Percentiles rank a stretch among this genome's conserved stretches.
These are phyloP conservation scores for Ctenochaetus hawaiiensis DNA, from an alignment of 2,797 vertebrate genomes.

Conservation along the genomic window DNA sequence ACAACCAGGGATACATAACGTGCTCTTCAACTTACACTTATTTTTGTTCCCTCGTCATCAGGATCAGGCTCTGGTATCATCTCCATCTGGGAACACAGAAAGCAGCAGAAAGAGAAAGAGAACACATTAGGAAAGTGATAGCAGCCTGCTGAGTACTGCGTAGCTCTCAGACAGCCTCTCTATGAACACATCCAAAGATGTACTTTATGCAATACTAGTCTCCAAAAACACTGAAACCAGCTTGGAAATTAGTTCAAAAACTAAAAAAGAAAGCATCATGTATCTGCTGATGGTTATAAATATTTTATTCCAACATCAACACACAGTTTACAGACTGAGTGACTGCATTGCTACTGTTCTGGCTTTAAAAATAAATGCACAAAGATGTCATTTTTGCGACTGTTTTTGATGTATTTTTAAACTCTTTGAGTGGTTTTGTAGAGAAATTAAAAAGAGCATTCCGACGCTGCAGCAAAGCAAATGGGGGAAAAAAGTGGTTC, in stretches of 20 bases:
- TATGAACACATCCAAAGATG: constrained; percentile 10
- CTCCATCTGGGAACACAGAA: constrained; percentile 86
- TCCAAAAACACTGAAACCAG: constrained; percentile 23
- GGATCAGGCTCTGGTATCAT: constrained; percentile 90
- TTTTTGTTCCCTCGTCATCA: constrained; percentile 95
- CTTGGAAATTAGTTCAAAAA: constrained; percentile 29
- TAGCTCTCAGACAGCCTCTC: not conserved
- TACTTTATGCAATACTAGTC: constrained; percentile 18
- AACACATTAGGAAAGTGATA: constrained; percentile 42
- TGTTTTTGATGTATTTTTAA: constrained; percentile 64
- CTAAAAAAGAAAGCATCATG: constrained; percentile 29
- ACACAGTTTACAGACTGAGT: constrained; percentile 46
- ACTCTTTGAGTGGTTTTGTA: constrained; percentile 52
- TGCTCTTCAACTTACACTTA: constrained; percentile 89
- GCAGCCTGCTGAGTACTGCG: not conserved
- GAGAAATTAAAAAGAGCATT: constrained; percentile 51
- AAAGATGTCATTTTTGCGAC: constrained; percentile 38
- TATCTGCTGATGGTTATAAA: constrained; percentile 54
- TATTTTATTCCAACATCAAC: constrained; percentile 61
- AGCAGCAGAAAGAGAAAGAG: constrained; percentile 41
- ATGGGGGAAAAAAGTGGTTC: constrained; percentile 11
- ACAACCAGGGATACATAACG: not conserved
- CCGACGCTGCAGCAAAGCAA: constrained; percentile 14
- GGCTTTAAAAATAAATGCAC: constrained; percentile 60
- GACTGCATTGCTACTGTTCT: constrained; percentile 35